Evolutionary conservation across 2,797 vertebrate genomes (phyloP).

Genomic region (Tangara arthus): DNA sequence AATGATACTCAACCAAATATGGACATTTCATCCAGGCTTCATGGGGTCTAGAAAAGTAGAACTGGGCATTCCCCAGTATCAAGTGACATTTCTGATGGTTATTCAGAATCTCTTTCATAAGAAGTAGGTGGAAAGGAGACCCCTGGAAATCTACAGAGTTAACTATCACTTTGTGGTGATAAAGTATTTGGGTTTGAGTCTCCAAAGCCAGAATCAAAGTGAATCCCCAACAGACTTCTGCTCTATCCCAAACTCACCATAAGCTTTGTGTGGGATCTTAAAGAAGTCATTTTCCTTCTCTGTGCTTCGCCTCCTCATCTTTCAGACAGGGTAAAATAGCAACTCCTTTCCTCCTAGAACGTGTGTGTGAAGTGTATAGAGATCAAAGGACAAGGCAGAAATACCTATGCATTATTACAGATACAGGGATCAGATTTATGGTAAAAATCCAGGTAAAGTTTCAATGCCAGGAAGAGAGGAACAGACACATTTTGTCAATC

Average conservation of each 20-base stretch:
- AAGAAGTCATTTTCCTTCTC: background rate
- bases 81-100: background rate
- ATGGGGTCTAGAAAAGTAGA: background rate
- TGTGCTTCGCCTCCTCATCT: background rate
- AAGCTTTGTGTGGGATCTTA: background rate
- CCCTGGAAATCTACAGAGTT: background rate
- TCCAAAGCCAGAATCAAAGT: background rate
- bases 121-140: background rate
- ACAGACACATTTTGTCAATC: background rate
- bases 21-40: conserved; percentile 19
- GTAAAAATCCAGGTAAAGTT: background rate
- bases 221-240: background rate
- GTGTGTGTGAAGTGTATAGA: background rate
- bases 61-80: background rate
- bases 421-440: background rate
- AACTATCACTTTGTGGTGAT: background rate
- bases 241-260: background rate
- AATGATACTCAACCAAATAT: conserved; percentile 39
- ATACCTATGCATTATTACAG: background rate
- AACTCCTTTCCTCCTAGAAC: background rate
- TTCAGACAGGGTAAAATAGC: background rate
- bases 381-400: background rate
- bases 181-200: background rate
- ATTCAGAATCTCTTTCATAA: background rate
- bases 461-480: background rate